Evolutionary conservation across 1,140 invertebrate species (phyloP).

Genomic region (Agrilus planipennis): DNA sequence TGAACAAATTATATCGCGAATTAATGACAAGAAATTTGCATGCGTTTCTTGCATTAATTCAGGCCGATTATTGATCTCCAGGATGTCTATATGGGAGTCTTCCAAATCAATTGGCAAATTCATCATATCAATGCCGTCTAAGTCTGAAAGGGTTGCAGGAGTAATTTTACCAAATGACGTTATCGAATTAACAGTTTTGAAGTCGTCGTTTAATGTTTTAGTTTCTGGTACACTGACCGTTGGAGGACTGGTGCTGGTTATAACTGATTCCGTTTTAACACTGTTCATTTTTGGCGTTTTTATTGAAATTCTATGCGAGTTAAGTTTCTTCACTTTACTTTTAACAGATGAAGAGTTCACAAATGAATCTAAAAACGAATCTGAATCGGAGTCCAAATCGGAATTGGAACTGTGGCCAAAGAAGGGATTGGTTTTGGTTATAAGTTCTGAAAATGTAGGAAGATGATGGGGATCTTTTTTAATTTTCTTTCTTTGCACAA

Average conservation of each 20-base stretch:
- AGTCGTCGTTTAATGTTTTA: neutral
- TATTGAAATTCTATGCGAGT: neutral
- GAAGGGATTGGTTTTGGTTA: conserved; percentile 11
- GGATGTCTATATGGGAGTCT: conserved; percentile 44
- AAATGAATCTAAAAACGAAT: conserved; percentile 18
- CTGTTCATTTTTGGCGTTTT: conserved; percentile 16
- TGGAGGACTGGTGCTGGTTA: conserved; percentile 2
- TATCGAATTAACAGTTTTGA: conserved; percentile 7
- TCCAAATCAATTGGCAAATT: conserved; percentile 50
- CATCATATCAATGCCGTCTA: conserved; percentile 53
- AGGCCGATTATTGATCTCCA: conserved; percentile 33
- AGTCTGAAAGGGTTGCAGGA: conserved; percentile 38
- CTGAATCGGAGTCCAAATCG: conserved; percentile 31
- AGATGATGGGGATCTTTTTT: conserved; percentile 19
- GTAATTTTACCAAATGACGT: conserved; percentile 28
- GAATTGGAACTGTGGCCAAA: conserved; percentile 28
- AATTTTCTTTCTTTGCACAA: conserved; percentile 18
- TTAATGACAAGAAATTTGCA: conserved; percentile 67
- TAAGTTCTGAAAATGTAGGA: conserved; percentile 9
- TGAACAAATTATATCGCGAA: conserved; percentile 70
- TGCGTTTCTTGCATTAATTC: conserved; percentile 63
- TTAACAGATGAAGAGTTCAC: conserved; percentile 11
- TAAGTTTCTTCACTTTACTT: conserved; percentile 9
- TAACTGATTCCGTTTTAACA: conserved; percentile 19
- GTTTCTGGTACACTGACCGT: neutral